A percentile compares a stretch with the other conserved stretches of the same genome.
Conservation (phyloP, 2,888 invertebrate genomes). For the Synergus itoensis region DNA sequence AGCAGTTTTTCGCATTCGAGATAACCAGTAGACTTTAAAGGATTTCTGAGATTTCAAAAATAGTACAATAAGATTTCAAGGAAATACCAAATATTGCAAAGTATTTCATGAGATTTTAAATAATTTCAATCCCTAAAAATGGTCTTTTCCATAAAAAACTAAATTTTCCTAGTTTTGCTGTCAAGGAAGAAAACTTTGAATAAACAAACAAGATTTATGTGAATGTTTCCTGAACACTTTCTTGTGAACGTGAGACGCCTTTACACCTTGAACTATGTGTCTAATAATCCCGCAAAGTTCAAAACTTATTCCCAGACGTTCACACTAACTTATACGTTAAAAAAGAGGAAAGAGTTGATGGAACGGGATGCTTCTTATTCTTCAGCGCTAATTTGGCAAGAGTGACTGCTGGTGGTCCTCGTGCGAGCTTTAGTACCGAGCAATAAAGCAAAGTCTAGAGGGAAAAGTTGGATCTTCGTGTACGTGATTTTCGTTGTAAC, state of each 20-base stretch:
- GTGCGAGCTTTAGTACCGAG: constrained; percentile 28
- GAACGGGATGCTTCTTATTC: constrained; percentile 8
- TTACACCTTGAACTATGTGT: neutral
- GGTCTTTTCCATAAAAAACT: no score
- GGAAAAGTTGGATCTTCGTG: constrained; percentile 47
- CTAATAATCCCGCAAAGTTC: neutral
- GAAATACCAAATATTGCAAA: no score
- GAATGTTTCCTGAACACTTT: neutral
- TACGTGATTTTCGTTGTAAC: constrained; percentile 48
- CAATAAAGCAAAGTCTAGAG: constrained; percentile 48
- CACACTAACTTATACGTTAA: constrained; percentile 1
- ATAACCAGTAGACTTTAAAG: no score
- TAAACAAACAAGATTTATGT: neutral
- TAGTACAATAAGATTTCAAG: no score
- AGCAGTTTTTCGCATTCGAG: no score
- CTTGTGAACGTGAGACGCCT: neutral
- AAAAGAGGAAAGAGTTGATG: neutral
- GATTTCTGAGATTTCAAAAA: no score
- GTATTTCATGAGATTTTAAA: no score
- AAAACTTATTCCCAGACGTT: constrained; percentile 5
- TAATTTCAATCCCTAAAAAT: no score
- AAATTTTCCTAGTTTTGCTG: neutral
- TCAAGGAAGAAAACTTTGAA: neutral
- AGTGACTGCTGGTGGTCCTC: constrained; percentile 37
- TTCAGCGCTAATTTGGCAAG: constrained; percentile 36